Evolutionary conservation across 2,797 vertebrate genomes (phyloP).

Genomic region (Cryptoprocta ferox): DNA sequence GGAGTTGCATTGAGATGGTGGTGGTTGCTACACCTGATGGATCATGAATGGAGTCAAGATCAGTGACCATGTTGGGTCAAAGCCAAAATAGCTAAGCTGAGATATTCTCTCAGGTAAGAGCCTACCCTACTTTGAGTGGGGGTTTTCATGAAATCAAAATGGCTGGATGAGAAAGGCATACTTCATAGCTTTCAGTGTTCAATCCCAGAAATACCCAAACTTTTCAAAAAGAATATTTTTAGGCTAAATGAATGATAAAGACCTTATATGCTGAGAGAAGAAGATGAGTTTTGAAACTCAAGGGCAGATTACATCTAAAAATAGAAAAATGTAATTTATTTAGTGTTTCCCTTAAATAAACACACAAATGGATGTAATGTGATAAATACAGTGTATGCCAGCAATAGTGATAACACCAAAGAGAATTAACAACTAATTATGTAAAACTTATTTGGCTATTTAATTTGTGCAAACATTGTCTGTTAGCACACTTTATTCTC

Average conservation of each 20-base stretch:
- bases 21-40: neutral
- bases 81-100: neutral
- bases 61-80: neutral
- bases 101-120: neutral
- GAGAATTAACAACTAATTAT: constrained; percentile 38
- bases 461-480: constrained; percentile 27
- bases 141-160: constrained; percentile 17
- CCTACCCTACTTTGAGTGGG: neutral
- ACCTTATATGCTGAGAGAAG: neutral
- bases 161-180: neutral
- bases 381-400: neutral
- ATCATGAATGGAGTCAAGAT: neutral
- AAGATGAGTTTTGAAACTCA: constrained; percentile 13
- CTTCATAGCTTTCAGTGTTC: neutral
- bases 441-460: neutral
- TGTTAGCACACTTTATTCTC: constrained; percentile 26
- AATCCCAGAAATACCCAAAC: constrained; percentile 10
- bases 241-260: neutral
- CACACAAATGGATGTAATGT: neutral
- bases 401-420: neutral
- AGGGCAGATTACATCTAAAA: constrained; percentile 23
- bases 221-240: neutral
- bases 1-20: neutral
- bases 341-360: constrained; percentile 19
- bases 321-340: neutral